Evolutionary conservation across 2,797 vertebrate species (phyloP).

Genomic region (Hipposideros larvatus): DNA sequence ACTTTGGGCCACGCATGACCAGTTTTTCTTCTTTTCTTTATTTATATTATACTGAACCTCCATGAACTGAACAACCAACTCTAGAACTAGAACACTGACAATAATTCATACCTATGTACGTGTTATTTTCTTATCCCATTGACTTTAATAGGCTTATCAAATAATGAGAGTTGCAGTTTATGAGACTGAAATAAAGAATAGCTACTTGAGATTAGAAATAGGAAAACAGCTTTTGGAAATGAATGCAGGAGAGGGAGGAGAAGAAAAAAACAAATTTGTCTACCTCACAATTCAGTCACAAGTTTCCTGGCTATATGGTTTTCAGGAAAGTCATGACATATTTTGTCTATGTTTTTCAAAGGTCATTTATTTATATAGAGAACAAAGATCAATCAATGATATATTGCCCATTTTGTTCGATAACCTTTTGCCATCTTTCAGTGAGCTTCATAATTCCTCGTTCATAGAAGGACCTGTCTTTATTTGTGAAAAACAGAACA

Average conservation of each 20-base stretch:
- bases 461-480: no score
- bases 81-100: neutral
- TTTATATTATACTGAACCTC: neutral
- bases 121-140: neutral
- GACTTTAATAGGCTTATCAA: neutral
- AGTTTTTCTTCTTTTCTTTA: neutral
- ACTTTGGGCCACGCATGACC: neutral
- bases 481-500: no score
- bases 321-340: no score
- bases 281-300: neutral
- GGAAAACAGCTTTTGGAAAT: neutral
- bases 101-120: neutral
- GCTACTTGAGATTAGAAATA: neutral
- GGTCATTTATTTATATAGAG: no score
- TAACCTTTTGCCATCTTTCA: no score
- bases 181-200: neutral
- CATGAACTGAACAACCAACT: neutral
- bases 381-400: no score
- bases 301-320: neutral
- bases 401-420: no score
- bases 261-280: neutral
- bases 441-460: no score
- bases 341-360: no score
- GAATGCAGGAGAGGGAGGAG: neutral
- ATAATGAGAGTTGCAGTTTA: neutral